Evolutionary conservation across 2,888 invertebrate species (phyloP).

Genomic region (Cheiracanthium punctorium): DNA sequence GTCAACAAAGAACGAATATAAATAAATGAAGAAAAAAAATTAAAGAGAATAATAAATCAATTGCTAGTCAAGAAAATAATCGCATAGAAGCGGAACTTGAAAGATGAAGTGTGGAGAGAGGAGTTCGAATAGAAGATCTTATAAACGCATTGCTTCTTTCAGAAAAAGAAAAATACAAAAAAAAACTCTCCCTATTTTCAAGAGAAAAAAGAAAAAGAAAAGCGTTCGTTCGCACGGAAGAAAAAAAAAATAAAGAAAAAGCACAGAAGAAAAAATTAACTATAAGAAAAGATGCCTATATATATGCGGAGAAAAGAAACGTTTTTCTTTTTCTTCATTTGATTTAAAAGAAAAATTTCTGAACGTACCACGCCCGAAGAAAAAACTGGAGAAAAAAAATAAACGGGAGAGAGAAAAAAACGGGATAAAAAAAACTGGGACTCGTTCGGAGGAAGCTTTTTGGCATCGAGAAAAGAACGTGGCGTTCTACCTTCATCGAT

Average conservation of each 20-base stretch:
- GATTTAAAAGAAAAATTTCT: conserved; percentile 62
- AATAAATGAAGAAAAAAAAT: conserved; percentile 18
- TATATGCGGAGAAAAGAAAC: conserved; percentile 35
- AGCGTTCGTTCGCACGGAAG: background rate
- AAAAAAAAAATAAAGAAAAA: conserved; percentile 21
- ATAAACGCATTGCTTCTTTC: conserved; percentile 33
- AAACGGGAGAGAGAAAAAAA: conserved; percentile 14
- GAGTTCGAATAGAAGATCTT: conserved; percentile 42
- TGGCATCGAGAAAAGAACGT: conserved; percentile 52
- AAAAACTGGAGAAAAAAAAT: conserved; percentile 28
- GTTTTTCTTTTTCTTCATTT: conserved; percentile 48
- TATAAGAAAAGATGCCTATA: conserved; percentile 44
- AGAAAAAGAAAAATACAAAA: background rate
- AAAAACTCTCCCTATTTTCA: background rate
- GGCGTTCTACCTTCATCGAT: conserved; percentile 68
- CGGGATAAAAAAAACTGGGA: conserved; percentile 15
- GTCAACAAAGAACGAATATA: background rate
- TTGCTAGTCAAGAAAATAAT: conserved; percentile 31
- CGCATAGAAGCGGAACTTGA: conserved; percentile 27
- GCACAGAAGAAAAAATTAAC: conserved; percentile 41
- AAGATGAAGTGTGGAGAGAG: conserved; percentile 37
- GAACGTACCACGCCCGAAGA: conserved; percentile 54
- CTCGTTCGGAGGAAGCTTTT: conserved; percentile 50
- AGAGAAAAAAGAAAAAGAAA: background rate
- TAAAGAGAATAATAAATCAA: conserved; percentile 26